phyloP scores from a whole-genome alignment of 2,888 invertebrate species.

The Prosapia bicincta region DNA sequence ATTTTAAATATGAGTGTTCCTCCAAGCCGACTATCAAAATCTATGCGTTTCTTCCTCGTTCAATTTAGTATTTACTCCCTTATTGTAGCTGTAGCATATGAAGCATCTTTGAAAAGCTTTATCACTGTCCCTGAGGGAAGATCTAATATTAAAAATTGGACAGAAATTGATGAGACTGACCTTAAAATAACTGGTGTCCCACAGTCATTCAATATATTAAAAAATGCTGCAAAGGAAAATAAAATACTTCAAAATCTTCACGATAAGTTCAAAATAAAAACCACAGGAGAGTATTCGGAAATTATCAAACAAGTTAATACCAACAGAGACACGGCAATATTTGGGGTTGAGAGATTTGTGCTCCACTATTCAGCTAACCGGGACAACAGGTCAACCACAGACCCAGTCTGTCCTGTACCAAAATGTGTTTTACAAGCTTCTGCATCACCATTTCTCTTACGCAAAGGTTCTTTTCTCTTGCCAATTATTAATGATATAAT shows the following conservation, averaged over 20 bases:
- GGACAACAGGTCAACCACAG: conserved; percentile 1
- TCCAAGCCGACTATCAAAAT: neutral
- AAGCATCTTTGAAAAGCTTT: conserved; percentile 7
- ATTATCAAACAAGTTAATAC: neutral
- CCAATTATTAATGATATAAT: conserved; percentile 2
- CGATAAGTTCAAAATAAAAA: neutral
- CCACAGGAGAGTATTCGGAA: neutral
- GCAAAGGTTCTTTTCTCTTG: conserved; percentile 6
- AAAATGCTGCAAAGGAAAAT: neutral
- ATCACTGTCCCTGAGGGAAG: conserved; percentile 10
- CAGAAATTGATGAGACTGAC: conserved; percentile 2
- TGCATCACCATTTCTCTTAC: conserved; percentile 11
- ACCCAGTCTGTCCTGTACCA: neutral
- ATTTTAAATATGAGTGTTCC: neutral
- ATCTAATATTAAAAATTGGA: neutral
- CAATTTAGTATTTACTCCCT: conserved; percentile 5
- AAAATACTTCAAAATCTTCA: neutral
- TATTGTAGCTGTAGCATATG: conserved; percentile 1
- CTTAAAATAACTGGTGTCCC: conserved; percentile 1
- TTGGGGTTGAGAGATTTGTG: conserved; percentile 1
- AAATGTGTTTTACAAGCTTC: conserved; percentile 3
- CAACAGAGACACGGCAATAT: conserved; percentile 3
- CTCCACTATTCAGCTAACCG: conserved; percentile 11
- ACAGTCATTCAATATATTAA: neutral
- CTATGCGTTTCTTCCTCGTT: neutral